These are phyloP conservation scores for Leptoclinus maculatus DNA, from an alignment of 2,797 vertebrate species.

Conservation along the genomic window DNA sequence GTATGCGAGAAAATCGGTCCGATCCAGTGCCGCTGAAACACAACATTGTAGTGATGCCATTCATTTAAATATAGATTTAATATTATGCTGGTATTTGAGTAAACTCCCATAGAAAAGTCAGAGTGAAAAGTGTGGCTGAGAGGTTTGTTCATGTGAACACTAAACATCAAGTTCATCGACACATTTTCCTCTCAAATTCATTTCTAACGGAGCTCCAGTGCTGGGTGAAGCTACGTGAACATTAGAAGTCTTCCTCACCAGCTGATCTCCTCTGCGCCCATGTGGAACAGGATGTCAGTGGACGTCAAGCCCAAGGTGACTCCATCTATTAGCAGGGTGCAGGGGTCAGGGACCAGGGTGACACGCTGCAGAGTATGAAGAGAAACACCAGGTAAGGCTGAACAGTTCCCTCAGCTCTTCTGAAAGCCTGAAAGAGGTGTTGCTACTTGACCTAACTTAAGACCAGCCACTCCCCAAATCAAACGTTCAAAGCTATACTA, in stretches of 20 bases:
- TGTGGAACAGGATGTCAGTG: constrained; percentile 93
- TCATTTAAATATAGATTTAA: neutral
- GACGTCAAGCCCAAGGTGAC: constrained; percentile 91
- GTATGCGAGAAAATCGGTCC: constrained; percentile 91
- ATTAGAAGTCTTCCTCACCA: constrained; percentile 77
- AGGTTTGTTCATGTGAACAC: neutral
- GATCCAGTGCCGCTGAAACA: constrained; percentile 84
- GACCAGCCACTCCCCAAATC: neutral
- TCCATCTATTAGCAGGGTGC: constrained; percentile 88
- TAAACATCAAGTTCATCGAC: neutral
- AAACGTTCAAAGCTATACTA: neutral
- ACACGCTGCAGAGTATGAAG: constrained; percentile 81
- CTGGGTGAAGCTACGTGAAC: neutral
- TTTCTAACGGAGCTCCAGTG: neutral
- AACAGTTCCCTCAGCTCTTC: neutral
- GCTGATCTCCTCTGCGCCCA: constrained; percentile 95
- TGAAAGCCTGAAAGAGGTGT: neutral
- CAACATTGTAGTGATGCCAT: neutral
- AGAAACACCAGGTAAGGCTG: neutral
- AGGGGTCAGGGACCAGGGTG: constrained; percentile 90
- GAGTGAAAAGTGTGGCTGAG: neutral
- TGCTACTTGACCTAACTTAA: neutral
- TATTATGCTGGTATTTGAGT: neutral
- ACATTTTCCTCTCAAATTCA: neutral
- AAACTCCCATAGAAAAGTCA: neutral